These are phyloP conservation scores for Mythimna loreyi DNA, from an alignment of 2,888 invertebrate genomes.

Conservation along the genomic window DNA sequence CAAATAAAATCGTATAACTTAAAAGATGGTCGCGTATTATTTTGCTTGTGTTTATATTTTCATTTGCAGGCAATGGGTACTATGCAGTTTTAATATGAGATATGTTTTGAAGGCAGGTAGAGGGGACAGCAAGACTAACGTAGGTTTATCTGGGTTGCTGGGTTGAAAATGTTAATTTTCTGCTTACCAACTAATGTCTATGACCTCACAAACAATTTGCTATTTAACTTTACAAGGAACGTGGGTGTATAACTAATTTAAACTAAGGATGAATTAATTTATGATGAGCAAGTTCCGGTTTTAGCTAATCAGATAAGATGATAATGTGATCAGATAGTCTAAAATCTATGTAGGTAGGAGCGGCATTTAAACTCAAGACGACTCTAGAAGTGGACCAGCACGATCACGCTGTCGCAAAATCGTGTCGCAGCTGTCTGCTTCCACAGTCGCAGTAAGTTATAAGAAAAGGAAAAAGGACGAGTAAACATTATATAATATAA, in stretches of 20 bases:
- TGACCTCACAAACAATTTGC: conserved; percentile 31
- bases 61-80: neutral
- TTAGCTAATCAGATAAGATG: conserved; percentile 8
- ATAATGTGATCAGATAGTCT: conserved; percentile 1
- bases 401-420: too few species aligned
- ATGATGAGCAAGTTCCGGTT: conserved; percentile 6
- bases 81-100: neutral
- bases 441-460: neutral
- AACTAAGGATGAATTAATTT: conserved; percentile 20
- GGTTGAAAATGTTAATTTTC: conserved; percentile 7
- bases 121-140: conserved; percentile 1
- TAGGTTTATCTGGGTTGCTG: conserved; percentile 15
- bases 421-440: too few species aligned
- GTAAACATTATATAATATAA: conserved; percentile 39
- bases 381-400: too few species aligned
- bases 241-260: conserved; percentile 21
- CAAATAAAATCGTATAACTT: conserved; percentile 56
- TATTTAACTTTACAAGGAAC: conserved; percentile 20
- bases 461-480: neutral
- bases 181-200: neutral
- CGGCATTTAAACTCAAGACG: too few species aligned
- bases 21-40: conserved; percentile 42
- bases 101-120: neutral
- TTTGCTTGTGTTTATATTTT: conserved; percentile 19
- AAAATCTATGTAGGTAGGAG: neutral